Evolutionary conservation across 2,888 invertebrate species (phyloP).

Genomic region (Leptodirus hochenwartii): DNA sequence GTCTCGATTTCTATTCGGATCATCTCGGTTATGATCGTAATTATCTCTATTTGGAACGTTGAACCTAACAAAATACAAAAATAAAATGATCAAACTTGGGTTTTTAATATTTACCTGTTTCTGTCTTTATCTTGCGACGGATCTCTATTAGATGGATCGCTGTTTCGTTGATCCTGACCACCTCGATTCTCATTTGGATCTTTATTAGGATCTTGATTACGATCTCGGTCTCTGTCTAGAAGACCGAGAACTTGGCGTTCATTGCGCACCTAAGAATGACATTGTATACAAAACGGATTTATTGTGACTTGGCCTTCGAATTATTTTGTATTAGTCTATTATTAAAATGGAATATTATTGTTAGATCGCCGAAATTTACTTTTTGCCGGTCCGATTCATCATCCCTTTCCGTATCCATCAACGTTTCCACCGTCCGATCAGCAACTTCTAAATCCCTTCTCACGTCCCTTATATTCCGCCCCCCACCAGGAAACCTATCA

Average conservation of each 20-base stretch:
- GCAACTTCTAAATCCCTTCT: no score
- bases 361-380: conserved; percentile 8
- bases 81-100: no score
- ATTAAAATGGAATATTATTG: neutral
- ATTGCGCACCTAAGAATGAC: no score
- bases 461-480: no score
- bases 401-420: neutral
- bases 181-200: neutral
- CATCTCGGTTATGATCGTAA: conserved; percentile 3
- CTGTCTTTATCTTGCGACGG: neutral
- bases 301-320: no score
- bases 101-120: no score
- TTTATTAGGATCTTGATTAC: conserved; percentile 4
- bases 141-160: conserved; percentile 6
- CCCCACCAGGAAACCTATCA: conserved; percentile 14
- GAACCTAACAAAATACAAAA: neutral
- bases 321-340: no score
- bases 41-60: neutral
- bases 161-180: conserved; percentile 7
- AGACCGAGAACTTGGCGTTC: no score
- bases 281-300: no score
- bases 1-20: conserved; percentile 1
- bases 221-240: conserved; percentile 5
- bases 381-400: neutral
- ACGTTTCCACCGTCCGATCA: neutral